A percentile compares a stretch with the other conserved stretches of the same genome.
Conservation (phyloP, 1,140 invertebrate genomes). For the Sarcophaga peregrina region DNA sequence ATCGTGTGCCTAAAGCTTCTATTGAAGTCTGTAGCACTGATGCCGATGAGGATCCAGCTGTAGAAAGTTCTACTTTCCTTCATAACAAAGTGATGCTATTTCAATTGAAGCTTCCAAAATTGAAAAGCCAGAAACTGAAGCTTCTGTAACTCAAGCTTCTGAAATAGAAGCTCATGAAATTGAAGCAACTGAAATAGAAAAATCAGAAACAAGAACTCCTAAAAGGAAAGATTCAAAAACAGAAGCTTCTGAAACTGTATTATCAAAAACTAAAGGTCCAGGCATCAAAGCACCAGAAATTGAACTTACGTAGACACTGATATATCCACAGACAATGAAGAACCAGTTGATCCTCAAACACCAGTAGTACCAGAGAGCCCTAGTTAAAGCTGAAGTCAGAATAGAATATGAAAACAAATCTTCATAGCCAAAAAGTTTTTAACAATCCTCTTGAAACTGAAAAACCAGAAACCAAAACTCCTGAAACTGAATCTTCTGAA, state of each 20-base stretch:
- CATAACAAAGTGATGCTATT: neutral
- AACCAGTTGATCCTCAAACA: too few species aligned
- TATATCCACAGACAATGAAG: too few species aligned
- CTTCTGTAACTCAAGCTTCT: too few species aligned
- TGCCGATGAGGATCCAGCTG: neutral
- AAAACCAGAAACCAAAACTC: neutral
- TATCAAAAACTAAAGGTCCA: too few species aligned
- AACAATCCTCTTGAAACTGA: too few species aligned
- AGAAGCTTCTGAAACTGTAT: too few species aligned
- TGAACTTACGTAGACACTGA: too few species aligned
- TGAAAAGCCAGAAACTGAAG: neutral
- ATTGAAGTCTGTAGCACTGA: neutral
- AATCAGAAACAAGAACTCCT: neutral
- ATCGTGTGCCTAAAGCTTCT: slow-evolving; percentile 35
- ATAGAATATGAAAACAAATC: too few species aligned
- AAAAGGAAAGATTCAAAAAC: neutral
- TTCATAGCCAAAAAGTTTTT: too few species aligned
- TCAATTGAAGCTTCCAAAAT: neutral
- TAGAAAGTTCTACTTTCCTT: neutral
- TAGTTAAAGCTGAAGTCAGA: too few species aligned
- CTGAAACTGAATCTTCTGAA: neutral
- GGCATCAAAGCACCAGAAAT: too few species aligned
- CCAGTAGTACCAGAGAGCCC: too few species aligned
- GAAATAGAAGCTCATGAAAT: neutral
- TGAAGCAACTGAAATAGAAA: neutral